A percentile compares a stretch with the other conserved stretches of the same genome.
Evolutionary conservation across 2,113 vertebrate species (phyloP).

Genomic region (Pterocles orientalis): DNA sequence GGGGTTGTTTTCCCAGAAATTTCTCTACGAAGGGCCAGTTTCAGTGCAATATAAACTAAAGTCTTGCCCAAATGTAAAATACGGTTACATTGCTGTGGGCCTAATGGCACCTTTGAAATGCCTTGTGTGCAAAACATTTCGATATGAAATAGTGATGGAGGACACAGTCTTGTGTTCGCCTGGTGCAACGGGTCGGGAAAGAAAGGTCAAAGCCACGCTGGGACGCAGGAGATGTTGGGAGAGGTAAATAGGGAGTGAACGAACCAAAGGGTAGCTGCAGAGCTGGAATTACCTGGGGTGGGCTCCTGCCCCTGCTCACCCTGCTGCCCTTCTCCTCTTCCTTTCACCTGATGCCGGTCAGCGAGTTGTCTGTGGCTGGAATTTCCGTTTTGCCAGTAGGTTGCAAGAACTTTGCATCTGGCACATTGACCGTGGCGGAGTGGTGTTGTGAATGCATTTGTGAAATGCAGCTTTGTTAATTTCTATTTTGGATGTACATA

Average conservation of each 20-base stretch:
- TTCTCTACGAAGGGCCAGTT: not conserved
- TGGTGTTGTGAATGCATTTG: not conserved
- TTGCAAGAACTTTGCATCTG: not conserved
- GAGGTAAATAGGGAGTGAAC: not conserved
- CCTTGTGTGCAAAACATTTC: constrained; percentile 21
- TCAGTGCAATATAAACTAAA: constrained; percentile 39
- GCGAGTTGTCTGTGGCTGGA: not conserved
- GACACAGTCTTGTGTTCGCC: not conserved
- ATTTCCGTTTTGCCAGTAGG: not conserved
- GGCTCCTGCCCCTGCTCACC: not conserved
- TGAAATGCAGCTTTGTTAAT: constrained; percentile 22
- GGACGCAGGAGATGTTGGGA: not conserved
- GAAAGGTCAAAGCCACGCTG: not conserved
- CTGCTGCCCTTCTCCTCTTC: not conserved
- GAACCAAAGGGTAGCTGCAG: not conserved
- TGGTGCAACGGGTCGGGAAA: not conserved
- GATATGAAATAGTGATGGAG: not conserved
- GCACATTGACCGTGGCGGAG: not conserved
- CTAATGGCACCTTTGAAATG: not conserved
- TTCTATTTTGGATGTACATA: constrained; percentile 40
- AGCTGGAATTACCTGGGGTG: not conserved
- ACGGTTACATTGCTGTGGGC: not conserved
- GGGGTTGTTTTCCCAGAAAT: not conserved
- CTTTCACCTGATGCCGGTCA: not conserved
- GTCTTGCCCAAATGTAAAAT: not conserved